Percentiles rank a stretch among this genome's conserved stretches.
These are phyloP conservation scores for Podocnemis expansa DNA, from an alignment of 2,113 vertebrate species.

Conservation along the genomic window DNA sequence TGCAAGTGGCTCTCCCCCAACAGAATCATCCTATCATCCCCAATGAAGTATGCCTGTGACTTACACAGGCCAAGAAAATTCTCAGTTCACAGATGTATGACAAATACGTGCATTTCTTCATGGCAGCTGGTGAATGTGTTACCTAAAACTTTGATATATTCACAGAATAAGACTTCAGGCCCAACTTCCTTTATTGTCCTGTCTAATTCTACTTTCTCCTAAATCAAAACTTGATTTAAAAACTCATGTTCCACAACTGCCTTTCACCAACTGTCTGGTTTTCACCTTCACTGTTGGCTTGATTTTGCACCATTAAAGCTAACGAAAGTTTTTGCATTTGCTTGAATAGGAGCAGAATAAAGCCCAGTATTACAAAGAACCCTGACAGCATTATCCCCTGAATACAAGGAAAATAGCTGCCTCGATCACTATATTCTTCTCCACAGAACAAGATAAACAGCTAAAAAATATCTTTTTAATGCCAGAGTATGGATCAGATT, in stretches of 20 bases:
- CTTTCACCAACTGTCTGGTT: conserved; percentile 17
- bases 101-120: conserved; percentile 35
- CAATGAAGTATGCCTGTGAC: conserved; percentile 43
- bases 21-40: conserved; percentile 49
- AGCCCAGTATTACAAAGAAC: neutral
- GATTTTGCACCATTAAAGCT: neutral
- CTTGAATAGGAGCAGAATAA: neutral
- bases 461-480: neutral
- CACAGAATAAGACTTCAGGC: conserved; percentile 46
- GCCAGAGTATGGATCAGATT: neutral
- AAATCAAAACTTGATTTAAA: conserved; percentile 40
- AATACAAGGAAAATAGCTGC: neutral
- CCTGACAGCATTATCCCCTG: neutral
- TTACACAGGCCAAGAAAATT: conserved; percentile 47
- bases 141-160: conserved; percentile 44
- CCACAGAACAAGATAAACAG: neutral
- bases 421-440: neutral
- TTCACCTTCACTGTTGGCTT: neutral
- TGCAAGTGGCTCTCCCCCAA: neutral
- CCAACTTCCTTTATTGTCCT: conserved; percentile 11
- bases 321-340: neutral
- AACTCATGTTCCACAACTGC: conserved; percentile 1
- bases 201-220: neutral
- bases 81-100: conserved; percentile 42
- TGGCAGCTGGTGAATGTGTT: conserved; percentile 49